phyloP scores from a whole-genome alignment of 2,113 vertebrate genomes.

The Procapra przewalskii region DNA sequence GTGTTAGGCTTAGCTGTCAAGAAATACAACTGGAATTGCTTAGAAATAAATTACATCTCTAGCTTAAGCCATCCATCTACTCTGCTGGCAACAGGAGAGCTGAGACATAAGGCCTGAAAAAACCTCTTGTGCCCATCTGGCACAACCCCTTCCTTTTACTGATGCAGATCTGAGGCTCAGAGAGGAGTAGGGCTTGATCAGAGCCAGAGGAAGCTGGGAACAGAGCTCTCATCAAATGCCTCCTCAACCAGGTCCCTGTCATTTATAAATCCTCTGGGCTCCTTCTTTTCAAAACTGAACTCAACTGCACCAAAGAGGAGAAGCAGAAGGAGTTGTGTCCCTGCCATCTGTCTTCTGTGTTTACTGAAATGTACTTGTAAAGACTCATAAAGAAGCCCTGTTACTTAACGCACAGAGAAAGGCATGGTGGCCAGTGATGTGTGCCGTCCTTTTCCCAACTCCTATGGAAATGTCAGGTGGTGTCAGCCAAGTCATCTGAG shows the following conservation, averaged over 20 bases:
- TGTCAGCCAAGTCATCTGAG: too few relatives aligned
- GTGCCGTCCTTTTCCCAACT: rapidly evolving
- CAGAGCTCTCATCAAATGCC: not conserved
- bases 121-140: not conserved
- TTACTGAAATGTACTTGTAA: not conserved
- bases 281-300: not conserved
- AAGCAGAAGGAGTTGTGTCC: not conserved
- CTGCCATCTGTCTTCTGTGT: not conserved
- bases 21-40: not conserved
- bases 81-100: not conserved
- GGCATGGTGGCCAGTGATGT: rapidly evolving
- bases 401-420: not conserved
- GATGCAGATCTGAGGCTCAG: too few relatives aligned
- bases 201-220: not conserved
- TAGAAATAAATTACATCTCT: not conserved
- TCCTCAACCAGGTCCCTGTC: not conserved
- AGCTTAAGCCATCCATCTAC: not conserved
- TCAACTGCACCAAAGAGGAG: not conserved
- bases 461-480: not conserved
- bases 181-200: not conserved
- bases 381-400: rapidly evolving
- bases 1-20: not conserved
- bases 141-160: not conserved
- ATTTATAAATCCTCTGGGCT: not conserved
- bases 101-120: not conserved